phyloP scores from a whole-genome alignment of 2,888 invertebrate genomes.

The Synanthedon vespiformis region DNA sequence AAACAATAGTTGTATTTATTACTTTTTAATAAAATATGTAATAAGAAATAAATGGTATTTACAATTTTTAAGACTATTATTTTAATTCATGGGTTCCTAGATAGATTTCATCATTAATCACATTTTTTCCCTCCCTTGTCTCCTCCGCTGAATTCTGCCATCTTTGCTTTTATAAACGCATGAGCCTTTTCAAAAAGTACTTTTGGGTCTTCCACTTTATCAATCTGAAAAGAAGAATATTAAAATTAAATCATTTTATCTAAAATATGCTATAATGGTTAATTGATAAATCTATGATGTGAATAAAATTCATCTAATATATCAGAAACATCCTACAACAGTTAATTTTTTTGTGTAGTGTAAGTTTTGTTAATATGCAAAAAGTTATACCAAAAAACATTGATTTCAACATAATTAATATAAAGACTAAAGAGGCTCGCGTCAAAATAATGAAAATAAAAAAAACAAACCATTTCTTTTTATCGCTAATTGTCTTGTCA shows the following conservation, averaged over 20 bases:
- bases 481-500: conserved; percentile 31
- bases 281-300: background rate
- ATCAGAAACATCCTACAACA: background rate
- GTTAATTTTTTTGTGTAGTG: too few species aligned
- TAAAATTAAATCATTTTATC: background rate
- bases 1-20: conserved; percentile 19
- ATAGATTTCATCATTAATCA: conserved; percentile 9
- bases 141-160: conserved; percentile 37
- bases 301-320: background rate
- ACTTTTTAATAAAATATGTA: conserved; percentile 36
- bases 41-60: conserved; percentile 44
- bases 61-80: conserved; percentile 27
- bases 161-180: conserved; percentile 77
- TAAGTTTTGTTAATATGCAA: too few species aligned
- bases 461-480: conserved; percentile 51
- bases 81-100: conserved; percentile 16
- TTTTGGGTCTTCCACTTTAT: conserved; percentile 86
- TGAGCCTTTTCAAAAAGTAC: conserved; percentile 78
- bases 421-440: conserved; percentile 22
- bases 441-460: conserved; percentile 23
- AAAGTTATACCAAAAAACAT: too few species aligned
- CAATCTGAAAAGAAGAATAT: conserved; percentile 72
- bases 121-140: conserved; percentile 46
- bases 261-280: background rate
- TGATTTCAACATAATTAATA: too few species aligned